Percentiles rank a stretch among this genome's conserved stretches.
Evolutionary conservation across 1,140 invertebrate genomes (phyloP).

Genomic region (Zaprionus lachaisei): DNA sequence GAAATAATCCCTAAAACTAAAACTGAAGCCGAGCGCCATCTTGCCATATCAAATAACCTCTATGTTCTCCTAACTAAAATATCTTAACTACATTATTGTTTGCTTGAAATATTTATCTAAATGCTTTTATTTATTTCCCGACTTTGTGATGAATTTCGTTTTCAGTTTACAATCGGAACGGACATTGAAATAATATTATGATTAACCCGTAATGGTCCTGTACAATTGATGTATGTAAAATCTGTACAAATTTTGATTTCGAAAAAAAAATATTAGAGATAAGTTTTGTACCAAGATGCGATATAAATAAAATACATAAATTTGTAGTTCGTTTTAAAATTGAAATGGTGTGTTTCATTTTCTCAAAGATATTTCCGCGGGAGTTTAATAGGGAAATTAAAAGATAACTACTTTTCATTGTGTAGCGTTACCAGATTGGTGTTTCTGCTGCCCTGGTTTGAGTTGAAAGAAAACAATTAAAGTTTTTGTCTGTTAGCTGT

Average conservation of each 20-base stretch:
- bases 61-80: constrained; percentile 18
- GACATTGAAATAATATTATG: constrained; percentile 78
- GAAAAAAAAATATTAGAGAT: constrained; percentile 49
- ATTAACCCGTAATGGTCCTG: constrained; percentile 28
- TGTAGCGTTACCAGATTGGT: constrained; percentile 14
- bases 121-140: constrained; percentile 40
- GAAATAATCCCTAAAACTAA: constrained; percentile 23
- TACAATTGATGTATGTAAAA: constrained; percentile 54
- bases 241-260: constrained; percentile 64
- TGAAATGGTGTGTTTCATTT: background rate
- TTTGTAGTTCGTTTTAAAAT: constrained; percentile 50
- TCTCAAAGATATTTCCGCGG: background rate
- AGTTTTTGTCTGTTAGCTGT: background rate
- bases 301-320: constrained; percentile 63
- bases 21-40: constrained; percentile 9
- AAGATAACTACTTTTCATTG: background rate
- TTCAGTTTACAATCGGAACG: constrained; percentile 76
- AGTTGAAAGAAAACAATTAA: background rate
- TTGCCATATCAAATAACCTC: constrained; percentile 39
- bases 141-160: constrained; percentile 50
- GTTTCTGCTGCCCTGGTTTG: background rate
- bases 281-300: constrained; percentile 65
- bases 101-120: constrained; percentile 43
- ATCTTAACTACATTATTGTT: constrained; percentile 29
- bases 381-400: too few relatives aligned